phyloP scores from a whole-genome alignment of 2,888 invertebrate genomes.

The Leuctra nigra region DNA sequence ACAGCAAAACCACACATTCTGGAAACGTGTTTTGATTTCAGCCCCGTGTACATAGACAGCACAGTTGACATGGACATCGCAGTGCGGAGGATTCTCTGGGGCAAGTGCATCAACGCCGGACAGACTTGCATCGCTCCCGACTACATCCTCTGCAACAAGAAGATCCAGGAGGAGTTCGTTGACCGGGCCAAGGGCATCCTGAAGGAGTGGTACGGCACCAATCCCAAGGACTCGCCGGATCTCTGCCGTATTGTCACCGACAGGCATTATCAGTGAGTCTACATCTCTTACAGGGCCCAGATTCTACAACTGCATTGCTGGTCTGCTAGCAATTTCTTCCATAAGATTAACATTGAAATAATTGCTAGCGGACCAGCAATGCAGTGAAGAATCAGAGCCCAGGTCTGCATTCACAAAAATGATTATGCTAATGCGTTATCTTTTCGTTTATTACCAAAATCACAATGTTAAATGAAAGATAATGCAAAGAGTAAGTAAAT shows the following conservation, averaged over 20 bases:
- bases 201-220: constrained; percentile 76
- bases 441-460: too few species aligned
- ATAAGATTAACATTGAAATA: too few species aligned
- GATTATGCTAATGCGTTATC: too few species aligned
- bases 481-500: too few species aligned
- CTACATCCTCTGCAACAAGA: constrained; percentile 77
- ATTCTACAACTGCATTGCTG: too few species aligned
- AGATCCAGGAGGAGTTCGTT: constrained; percentile 67
- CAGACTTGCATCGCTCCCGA: constrained; percentile 98
- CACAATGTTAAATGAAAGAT: too few species aligned
- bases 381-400: too few species aligned
- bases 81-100: constrained; percentile 84
- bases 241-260: constrained; percentile 79
- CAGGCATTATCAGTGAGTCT: constrained; percentile 70
- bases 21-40: constrained; percentile 44
- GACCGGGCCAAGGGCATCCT: constrained; percentile 57
- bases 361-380: too few species aligned
- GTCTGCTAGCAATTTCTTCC: too few species aligned
- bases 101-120: constrained; percentile 86
- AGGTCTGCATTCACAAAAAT: too few species aligned
- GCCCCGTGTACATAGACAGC: constrained; percentile 87
- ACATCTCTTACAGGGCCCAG: too few species aligned
- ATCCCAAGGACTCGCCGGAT: constrained; percentile 75
- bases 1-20: too few species aligned
- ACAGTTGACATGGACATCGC: constrained; percentile 70